A percentile compares a stretch with the other conserved stretches of the same genome.
Evolutionary conservation across 2,888 invertebrate genomes (phyloP).

Genomic region (Ophion ellenae): DNA sequence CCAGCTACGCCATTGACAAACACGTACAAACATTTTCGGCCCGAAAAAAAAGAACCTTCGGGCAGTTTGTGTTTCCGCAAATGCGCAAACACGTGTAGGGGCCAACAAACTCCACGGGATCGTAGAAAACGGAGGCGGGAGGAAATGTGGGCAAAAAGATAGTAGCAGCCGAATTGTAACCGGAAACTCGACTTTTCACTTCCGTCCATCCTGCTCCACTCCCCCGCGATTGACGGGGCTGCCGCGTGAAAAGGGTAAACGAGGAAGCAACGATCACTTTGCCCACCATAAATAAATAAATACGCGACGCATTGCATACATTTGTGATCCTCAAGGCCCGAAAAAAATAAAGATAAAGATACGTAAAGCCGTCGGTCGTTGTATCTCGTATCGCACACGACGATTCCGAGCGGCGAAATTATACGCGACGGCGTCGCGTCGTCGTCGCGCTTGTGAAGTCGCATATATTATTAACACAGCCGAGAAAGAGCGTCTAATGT

Average conservation of each 20-base stretch:
- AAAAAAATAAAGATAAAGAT: slow-evolving; percentile 15
- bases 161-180: slow-evolving; percentile 28
- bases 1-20: slow-evolving; percentile 22
- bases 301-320: neutral
- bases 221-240: neutral
- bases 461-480: slow-evolving; percentile 56
- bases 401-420: slow-evolving; percentile 55
- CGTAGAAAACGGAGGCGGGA: neutral
- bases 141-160: neutral
- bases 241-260: neutral
- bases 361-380: slow-evolving; percentile 54
- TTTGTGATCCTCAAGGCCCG: neutral
- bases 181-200: slow-evolving; percentile 26
- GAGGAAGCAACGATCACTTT: neutral
- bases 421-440: slow-evolving; percentile 57
- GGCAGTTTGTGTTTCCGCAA: neutral
- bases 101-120: slow-evolving; percentile 14
- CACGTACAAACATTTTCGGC: neutral
- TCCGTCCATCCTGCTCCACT: neutral
- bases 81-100: slow-evolving; percentile 25
- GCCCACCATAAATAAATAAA: neutral
- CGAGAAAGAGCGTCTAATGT: slow-evolving; percentile 22
- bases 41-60: slow-evolving; percentile 3
- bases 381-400: slow-evolving; percentile 47
- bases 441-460: slow-evolving; percentile 27